Conservation (phyloP, 2,888 invertebrate genomes). For the Leptinotarsa rubiginosa region DNA sequence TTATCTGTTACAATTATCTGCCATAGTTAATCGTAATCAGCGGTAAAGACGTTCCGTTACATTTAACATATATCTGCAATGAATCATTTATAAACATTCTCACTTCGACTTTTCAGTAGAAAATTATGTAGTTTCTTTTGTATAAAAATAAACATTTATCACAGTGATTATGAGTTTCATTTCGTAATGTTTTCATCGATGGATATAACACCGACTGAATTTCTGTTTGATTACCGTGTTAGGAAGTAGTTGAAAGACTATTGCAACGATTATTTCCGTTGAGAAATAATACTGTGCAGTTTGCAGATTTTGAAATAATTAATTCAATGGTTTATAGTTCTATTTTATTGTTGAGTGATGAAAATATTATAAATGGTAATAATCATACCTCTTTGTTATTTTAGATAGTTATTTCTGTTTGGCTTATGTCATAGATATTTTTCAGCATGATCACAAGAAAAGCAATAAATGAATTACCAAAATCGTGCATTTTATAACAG, state of each 20-base stretch:
- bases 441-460: not conserved
- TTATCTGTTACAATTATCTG: not conserved
- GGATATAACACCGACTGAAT: not conserved
- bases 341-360: not conserved
- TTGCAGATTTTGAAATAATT: not conserved
- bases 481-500: too few species aligned
- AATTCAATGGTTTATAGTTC: not conserved
- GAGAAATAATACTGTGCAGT: not conserved
- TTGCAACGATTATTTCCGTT: constrained; percentile 9
- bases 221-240: constrained; percentile 2
- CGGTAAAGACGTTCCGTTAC: constrained; percentile 1
- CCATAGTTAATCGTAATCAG: not conserved
- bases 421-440: not conserved
- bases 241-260: constrained; percentile 6
- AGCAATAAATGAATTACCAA: too few species aligned
- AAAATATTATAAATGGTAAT: not conserved
- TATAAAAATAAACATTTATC: not conserved
- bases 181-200: not conserved
- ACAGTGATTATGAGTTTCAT: not conserved
- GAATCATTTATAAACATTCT: not conserved
- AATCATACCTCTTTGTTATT: not conserved
- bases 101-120: not conserved
- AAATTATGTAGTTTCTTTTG: constrained; percentile 9
- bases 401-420: not conserved
- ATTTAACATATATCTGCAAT: not conserved